A percentile compares a stretch with the other conserved stretches of the same genome.
These are phyloP conservation scores for Cervus canadensis DNA, from an alignment of 2,113 vertebrate species.

Conservation along the genomic window DNA sequence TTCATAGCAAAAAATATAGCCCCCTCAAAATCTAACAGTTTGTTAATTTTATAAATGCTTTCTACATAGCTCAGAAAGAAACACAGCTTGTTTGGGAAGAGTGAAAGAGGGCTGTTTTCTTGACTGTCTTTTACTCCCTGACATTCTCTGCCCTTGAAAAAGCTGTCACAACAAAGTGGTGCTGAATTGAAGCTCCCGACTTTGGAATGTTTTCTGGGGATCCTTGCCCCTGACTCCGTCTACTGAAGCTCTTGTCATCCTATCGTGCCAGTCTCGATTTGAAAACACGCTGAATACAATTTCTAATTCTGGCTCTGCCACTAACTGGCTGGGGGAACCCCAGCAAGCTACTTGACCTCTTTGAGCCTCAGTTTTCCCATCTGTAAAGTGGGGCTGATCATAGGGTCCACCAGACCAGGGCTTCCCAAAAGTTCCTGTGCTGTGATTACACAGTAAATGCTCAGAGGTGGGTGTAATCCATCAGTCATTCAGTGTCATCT, in stretches of 20 bases:
- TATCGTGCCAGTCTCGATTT: neutral
- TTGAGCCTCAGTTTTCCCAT: neutral
- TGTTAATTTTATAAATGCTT: neutral
- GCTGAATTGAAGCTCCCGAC: neutral
- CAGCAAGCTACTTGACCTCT: neutral
- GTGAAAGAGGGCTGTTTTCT: neutral
- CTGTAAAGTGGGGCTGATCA: neutral
- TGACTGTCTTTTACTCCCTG: neutral
- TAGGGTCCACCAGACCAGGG: neutral
- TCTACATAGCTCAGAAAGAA: neutral
- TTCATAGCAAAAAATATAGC: neutral
- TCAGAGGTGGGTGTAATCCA: neutral
- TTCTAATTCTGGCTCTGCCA: neutral
- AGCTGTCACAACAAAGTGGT: neutral
- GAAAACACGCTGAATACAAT: neutral
- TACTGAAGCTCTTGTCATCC: neutral
- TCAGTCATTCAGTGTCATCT: neutral
- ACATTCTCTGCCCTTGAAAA: neutral
- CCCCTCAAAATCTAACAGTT: neutral
- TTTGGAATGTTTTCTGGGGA: neutral
- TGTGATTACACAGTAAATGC: neutral
- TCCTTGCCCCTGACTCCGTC: neutral
- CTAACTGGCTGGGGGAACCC: neutral
- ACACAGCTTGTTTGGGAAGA: neutral
- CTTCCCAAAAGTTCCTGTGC: accelerated